Percentiles rank a stretch among this genome's conserved stretches.
phyloP scores from a whole-genome alignment of 2,888 invertebrate genomes.

The Hesperia comma region DNA sequence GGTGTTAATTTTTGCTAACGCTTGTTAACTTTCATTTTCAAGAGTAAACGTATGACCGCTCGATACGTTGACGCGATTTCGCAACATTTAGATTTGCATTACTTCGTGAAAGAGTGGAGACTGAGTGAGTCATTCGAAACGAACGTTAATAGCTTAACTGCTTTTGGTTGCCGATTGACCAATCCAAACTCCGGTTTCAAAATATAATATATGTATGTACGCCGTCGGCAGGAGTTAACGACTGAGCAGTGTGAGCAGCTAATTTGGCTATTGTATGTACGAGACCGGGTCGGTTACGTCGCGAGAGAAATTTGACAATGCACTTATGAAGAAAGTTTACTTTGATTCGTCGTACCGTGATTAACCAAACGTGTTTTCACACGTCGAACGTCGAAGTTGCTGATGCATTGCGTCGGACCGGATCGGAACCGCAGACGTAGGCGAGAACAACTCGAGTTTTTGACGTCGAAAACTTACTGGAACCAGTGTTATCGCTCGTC shows the following conservation, averaged over 20 bases:
- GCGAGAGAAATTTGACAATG: constrained; percentile 76
- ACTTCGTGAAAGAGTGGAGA: constrained; percentile 39
- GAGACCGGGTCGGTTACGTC: constrained; percentile 30
- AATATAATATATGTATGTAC: no score
- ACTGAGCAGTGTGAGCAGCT: constrained; percentile 25
- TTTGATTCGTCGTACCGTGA: constrained; percentile 64
- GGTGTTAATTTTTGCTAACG: constrained; percentile 4
- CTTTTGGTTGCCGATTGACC: constrained; percentile 38
- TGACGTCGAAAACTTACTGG: constrained; percentile 24
- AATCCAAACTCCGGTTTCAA: constrained; percentile 32
- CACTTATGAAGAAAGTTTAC: constrained; percentile 76
- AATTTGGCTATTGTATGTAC: constrained; percentile 57
- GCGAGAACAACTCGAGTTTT: constrained; percentile 24
- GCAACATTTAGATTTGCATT: constrained; percentile 43
- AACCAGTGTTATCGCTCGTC: constrained; percentile 23
- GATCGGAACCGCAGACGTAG: constrained; percentile 36
- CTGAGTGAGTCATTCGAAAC: constrained; percentile 41
- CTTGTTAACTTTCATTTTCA: constrained; percentile 29
- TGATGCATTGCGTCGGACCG: constrained; percentile 48
- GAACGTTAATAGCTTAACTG: constrained; percentile 42
- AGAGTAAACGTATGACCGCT: constrained; percentile 21
- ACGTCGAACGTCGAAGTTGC: constrained; percentile 45
- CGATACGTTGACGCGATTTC: constrained; percentile 37
- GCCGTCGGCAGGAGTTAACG: constrained; percentile 21
- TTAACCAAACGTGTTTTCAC: constrained; percentile 69